Conservation (phyloP, 2,113 vertebrate species). For the Narcine bancroftii region DNA sequence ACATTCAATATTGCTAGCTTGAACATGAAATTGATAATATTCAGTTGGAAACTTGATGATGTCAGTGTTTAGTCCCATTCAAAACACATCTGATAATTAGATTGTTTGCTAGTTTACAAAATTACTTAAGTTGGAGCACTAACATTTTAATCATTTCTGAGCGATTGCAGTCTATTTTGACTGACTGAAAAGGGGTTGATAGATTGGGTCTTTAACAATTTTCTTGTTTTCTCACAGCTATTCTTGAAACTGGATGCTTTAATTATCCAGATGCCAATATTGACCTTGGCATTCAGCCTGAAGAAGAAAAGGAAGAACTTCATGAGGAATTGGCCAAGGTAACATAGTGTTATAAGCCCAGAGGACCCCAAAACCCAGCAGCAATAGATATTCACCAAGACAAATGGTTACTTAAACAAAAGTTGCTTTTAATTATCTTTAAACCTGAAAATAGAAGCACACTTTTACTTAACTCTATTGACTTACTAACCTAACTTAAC, state of each 20-base stretch:
- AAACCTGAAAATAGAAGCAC: no score
- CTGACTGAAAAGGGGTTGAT: neutral
- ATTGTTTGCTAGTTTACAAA: neutral
- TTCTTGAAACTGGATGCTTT: constrained; percentile 12
- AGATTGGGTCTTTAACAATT: neutral
- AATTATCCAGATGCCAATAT: constrained; percentile 56
- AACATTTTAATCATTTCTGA: neutral
- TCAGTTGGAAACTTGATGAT: neutral
- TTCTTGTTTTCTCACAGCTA: neutral
- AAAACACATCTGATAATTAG: neutral
- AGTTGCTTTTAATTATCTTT: no score
- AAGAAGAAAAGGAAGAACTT: constrained; percentile 86
- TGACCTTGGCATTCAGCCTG: constrained; percentile 70
- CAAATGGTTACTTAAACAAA: no score
- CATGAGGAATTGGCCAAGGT: constrained; percentile 78
- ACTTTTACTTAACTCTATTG: no score
- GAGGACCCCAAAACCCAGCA: no score
- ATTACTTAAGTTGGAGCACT: neutral
- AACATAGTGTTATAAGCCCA: no score
- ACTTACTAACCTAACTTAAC: no score
- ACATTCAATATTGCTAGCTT: neutral
- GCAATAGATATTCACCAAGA: no score
- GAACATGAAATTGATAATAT: neutral
- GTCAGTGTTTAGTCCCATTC: neutral
- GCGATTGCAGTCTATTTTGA: neutral